phyloP scores from a whole-genome alignment of 2,888 invertebrate genomes.

The Noctuana brunneofusca region DNA sequence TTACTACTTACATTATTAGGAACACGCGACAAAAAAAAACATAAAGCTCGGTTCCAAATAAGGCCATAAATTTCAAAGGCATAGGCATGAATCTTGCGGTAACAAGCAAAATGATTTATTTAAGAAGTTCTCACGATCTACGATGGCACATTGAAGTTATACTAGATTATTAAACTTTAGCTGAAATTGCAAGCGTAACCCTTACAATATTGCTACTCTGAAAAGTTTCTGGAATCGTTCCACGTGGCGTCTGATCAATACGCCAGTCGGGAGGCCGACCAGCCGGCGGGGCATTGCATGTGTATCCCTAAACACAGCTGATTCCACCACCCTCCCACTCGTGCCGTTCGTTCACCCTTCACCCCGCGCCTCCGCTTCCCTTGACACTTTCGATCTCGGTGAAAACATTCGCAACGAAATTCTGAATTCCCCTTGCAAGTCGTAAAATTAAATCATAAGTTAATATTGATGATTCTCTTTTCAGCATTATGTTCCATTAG shows the following conservation, averaged over 20 bases:
- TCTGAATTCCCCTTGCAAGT: constrained; percentile 39
- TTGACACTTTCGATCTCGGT: constrained; percentile 59
- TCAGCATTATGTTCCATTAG: constrained; percentile 36
- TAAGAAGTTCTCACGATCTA: constrained; percentile 4
- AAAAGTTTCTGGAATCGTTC: constrained; percentile 50
- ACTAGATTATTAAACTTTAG: constrained; percentile 14
- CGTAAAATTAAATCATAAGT: constrained; percentile 45
- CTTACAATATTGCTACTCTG: constrained; percentile 14
- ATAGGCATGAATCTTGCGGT: not conserved
- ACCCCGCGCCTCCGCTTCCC: constrained; percentile 55
- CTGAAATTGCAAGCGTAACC: constrained; percentile 1
- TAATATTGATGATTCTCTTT: constrained; percentile 32
- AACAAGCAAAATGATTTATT: constrained; percentile 14
- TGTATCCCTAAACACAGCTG: constrained; percentile 79
- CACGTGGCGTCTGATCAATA: constrained; percentile 79
- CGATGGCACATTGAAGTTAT: not conserved
- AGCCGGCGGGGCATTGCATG: constrained; percentile 69
- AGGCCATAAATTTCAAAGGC: constrained; percentile 18
- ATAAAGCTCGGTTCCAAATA: constrained; percentile 8
- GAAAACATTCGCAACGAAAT: constrained; percentile 40
- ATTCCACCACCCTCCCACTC: constrained; percentile 66
- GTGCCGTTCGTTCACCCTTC: constrained; percentile 70
- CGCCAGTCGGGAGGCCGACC: constrained; percentile 79
- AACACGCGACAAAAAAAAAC: not conserved
- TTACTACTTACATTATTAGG: no score